phyloP scores from a whole-genome alignment of 2,888 invertebrate species.

The Eupithecia vulgata region DNA sequence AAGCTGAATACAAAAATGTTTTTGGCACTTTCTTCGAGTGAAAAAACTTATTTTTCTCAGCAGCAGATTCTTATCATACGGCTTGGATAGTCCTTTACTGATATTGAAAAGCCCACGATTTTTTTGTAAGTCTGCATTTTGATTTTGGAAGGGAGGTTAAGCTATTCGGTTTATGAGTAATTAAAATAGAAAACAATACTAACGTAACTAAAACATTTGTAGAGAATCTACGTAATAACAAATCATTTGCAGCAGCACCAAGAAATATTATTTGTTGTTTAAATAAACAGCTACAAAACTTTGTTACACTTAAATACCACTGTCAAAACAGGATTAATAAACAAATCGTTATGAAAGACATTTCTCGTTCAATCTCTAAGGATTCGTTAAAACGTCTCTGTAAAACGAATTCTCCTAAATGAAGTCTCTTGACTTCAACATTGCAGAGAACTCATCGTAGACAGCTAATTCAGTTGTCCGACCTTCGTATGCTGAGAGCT shows the following conservation, averaged over 20 bases:
- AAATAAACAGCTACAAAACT: not conserved
- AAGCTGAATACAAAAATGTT: constrained; percentile 25
- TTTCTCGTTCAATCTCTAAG: not conserved
- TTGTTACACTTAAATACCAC: not conserved
- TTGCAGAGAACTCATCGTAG: constrained; percentile 20
- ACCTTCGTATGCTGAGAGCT: constrained; percentile 23
- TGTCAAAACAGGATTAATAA: constrained; percentile 5
- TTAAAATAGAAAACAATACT: no score
- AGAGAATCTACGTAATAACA: not conserved
- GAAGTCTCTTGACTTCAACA: constrained; percentile 19
- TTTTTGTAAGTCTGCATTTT: not conserved
- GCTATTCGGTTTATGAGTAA: not conserved
- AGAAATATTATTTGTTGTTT: not conserved
- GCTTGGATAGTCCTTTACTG: not conserved
- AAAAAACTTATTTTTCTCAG: constrained; percentile 11
- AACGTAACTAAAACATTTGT: not conserved
- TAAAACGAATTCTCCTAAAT: constrained; percentile 11
- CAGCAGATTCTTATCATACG: constrained; percentile 8
- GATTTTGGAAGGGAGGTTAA: not conserved
- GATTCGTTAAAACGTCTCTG: not conserved
- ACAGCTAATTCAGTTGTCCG: constrained; percentile 34
- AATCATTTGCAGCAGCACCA: not conserved
- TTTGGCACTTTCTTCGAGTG: constrained; percentile 12
- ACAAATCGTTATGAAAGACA: not conserved
- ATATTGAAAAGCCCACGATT: not conserved